Evolutionary conservation across 2,888 invertebrate species (phyloP), one percentile per base, ranked within the genome.

Genomic region (Melinaea menophilus): DNA sequence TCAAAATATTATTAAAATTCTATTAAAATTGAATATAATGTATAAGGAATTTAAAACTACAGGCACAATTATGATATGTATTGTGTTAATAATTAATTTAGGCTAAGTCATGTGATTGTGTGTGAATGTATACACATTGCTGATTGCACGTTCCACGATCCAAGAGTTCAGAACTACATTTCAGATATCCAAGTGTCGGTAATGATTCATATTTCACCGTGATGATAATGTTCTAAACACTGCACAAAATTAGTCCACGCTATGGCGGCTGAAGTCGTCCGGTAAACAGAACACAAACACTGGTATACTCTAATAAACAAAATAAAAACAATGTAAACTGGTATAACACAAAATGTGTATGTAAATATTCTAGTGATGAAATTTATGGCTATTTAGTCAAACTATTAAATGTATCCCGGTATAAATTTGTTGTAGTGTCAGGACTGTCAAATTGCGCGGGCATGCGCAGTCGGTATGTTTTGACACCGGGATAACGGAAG

Each of bases 11-110:
- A 73, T 68, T 71, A 71, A 72, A 72, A 70, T 57, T 61, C 63
- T 67, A 60, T 69, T 62, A 54, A 57, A 60, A 58, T 54, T 63
- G 59, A 58, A 63, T 65, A 57, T 47, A 58, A 65, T 67, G 65
- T 67, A 67, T 63, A 64, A 67, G 66, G 60, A 62, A 68, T 76
- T 79, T 80, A 80, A 76, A 69, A 75, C 75, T 88, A 86, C 78
- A 89, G 89, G 89, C 90, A 90, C 89, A 84, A 72, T 78, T 74
- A 81, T 89, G 89, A 90, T 90, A 90, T 90, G 89, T 89, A 87
- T 88, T 82, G 79, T 76, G 79, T 82, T 79, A 74, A 79, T 81
- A 79, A 74, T 72, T 68, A 73, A 75, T 80, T 78, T 68, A 76
- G 70, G 65, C 77, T 86, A 86, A 77, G 73, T 65, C 67, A 66